Evolutionary conservation across 2,797 vertebrate species (phyloP).

Genomic region (Mormyrus hasselquistii): DNA sequence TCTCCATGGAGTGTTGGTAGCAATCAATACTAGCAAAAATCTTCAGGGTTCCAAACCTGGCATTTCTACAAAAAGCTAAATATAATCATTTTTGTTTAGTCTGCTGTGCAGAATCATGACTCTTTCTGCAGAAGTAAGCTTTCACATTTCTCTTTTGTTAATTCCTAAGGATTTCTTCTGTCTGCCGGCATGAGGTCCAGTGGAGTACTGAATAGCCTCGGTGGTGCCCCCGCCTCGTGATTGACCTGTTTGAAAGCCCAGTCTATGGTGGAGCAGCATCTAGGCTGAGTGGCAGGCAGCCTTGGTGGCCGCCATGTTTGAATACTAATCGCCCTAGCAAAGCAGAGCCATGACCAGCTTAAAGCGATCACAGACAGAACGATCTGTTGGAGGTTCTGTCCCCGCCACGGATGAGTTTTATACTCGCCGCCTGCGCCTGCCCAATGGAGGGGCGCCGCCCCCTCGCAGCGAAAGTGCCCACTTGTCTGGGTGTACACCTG

Average conservation of each 20-base stretch:
- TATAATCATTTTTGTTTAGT: background rate
- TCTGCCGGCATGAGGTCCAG: background rate
- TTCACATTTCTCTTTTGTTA: slow-evolving; percentile 4
- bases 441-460: slow-evolving; percentile 88
- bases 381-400: slow-evolving; percentile 83
- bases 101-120: background rate
- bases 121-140: background rate
- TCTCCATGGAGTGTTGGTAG: background rate
- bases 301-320: slow-evolving; percentile 40
- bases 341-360: slow-evolving; percentile 87
- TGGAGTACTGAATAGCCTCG: background rate
- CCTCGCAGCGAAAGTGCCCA: slow-evolving; percentile 86
- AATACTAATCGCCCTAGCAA: slow-evolving; percentile 55
- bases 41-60: background rate
- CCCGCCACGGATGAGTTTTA: slow-evolving; percentile 93
- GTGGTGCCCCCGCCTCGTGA: background rate
- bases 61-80: background rate
- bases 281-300: slow-evolving; percentile 8
- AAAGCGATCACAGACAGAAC: slow-evolving; percentile 97
- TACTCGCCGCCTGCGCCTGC: slow-evolving; percentile 87
- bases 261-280: background rate
- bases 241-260: background rate
- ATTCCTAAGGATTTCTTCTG: background rate
- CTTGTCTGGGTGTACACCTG: slow-evolving; percentile 77
- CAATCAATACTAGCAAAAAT: background rate